A percentile compares a stretch with the other conserved stretches of the same genome.
phyloP scores from a whole-genome alignment of 2,113 vertebrate species.

The Plestiodon gilberti region DNA sequence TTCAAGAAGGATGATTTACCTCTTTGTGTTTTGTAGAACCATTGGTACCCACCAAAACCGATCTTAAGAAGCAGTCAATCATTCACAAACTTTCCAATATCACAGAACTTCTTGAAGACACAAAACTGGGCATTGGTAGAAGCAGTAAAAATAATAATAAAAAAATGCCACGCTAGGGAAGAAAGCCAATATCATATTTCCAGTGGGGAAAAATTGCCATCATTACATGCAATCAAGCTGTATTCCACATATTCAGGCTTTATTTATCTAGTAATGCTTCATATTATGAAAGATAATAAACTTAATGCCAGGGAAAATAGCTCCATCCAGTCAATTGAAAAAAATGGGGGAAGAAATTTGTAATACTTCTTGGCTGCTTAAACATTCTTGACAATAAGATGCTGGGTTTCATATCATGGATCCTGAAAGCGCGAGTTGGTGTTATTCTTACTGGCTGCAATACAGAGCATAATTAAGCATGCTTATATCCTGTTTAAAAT shows the following conservation, averaged over 20 bases:
- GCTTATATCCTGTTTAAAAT: neutral
- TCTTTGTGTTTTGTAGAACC: neutral
- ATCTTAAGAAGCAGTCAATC: neutral
- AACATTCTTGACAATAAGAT: conserved; percentile 30
- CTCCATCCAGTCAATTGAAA: conserved; percentile 24
- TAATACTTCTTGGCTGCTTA: conserved; percentile 37
- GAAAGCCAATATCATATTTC: conserved; percentile 26
- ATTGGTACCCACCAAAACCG: neutral
- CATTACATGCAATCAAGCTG: conserved; percentile 52
- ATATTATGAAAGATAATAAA: conserved; percentile 68
- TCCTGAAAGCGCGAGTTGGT: conserved; percentile 25
- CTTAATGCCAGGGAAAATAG: conserved; percentile 52
- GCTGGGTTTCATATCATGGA: conserved; percentile 32
- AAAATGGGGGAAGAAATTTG: conserved; percentile 55
- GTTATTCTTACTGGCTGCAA: conserved; percentile 11
- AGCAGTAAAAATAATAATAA: neutral
- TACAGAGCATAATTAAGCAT: neutral
- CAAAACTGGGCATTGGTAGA: conserved; percentile 15
- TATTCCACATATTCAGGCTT: conserved; percentile 35
- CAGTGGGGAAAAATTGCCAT: conserved; percentile 34
- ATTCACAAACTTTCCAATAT: conserved; percentile 32
- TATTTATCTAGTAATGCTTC: conserved; percentile 48
- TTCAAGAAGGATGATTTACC: neutral
- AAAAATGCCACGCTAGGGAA: conserved; percentile 10
- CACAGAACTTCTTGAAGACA: neutral